These are phyloP conservation scores for Podiceps cristatus DNA, from an alignment of 2,113 vertebrate genomes.

Conservation along the genomic window DNA sequence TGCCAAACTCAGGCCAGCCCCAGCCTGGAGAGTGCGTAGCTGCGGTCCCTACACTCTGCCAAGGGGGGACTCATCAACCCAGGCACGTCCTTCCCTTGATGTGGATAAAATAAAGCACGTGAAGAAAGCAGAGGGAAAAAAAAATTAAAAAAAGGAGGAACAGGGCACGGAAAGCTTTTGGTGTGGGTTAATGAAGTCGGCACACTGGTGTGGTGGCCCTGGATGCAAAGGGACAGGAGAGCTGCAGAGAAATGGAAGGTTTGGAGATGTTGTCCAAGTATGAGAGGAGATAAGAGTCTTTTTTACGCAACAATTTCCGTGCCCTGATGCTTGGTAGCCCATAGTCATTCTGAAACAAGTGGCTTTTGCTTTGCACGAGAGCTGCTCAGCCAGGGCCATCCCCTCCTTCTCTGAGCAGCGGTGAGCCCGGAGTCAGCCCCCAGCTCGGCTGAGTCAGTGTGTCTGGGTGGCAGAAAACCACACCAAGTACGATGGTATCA, in stretches of 20 bases:
- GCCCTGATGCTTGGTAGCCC: neutral
- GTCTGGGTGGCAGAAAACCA: neutral
- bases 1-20: neutral
- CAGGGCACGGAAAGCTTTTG: neutral
- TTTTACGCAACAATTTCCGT: rapidly evolving
- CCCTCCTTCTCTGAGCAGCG: rapidly evolving
- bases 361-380: rapidly evolving
- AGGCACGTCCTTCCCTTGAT: neutral
- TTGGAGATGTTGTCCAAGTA: neutral
- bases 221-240: neutral
- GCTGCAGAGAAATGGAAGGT: neutral
- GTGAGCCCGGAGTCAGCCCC: rapidly evolving
- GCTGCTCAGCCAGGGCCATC: neutral
- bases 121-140: neutral
- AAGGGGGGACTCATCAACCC: neutral
- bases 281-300: neutral
- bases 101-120: neutral
- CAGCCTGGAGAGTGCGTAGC: rapidly evolving
- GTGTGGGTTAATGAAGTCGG: neutral
- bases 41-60: neutral
- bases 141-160: too few species aligned
- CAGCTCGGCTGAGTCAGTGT: rapidly evolving
- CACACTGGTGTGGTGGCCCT: rapidly evolving
- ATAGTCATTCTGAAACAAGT: neutral
- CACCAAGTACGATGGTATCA: rapidly evolving